Percentiles rank a stretch among this genome's conserved stretches.
phyloP scores from a whole-genome alignment of 2,888 invertebrate species.

The Thecocarcelia acutangulata region DNA sequence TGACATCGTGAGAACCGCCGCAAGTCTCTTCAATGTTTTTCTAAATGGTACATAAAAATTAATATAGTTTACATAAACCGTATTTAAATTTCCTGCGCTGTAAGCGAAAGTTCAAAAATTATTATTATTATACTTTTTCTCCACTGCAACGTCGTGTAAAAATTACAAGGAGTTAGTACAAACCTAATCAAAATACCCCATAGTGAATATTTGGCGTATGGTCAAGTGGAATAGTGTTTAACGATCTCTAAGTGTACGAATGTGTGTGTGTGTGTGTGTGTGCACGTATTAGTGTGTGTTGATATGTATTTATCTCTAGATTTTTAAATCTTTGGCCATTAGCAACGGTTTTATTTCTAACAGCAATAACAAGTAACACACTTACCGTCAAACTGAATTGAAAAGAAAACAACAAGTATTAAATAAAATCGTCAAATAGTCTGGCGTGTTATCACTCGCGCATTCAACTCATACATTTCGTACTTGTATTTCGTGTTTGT shows the following conservation, averaged over 20 bases:
- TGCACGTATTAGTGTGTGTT: no score
- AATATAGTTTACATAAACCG: background rate
- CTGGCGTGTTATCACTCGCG: slow-evolving; percentile 55
- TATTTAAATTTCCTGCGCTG: background rate
- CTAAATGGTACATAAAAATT: no score
- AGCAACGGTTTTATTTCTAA: slow-evolving; percentile 8
- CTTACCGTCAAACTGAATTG: background rate
- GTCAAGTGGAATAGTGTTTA: background rate
- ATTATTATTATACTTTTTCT: slow-evolving; percentile 1
- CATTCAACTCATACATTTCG: background rate
- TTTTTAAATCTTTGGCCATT: slow-evolving; percentile 4
- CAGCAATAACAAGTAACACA: slow-evolving; percentile 27
- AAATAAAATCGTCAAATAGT: slow-evolving; percentile 55
- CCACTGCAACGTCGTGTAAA: slow-evolving; percentile 6
- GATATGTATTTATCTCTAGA: background rate
- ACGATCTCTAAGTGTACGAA: background rate
- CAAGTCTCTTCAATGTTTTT: no score
- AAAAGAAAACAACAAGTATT: slow-evolving; percentile 18
- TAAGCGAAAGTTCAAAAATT: background rate
- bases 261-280: background rate
- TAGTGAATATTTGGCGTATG: slow-evolving; percentile 38
- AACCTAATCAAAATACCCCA: slow-evolving; percentile 35
- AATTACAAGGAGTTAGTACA: slow-evolving; percentile 10
- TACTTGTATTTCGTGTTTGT: slow-evolving; percentile 21
- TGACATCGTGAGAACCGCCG: no score